Percentiles rank a stretch among this genome's conserved stretches.
Conservation (phyloP, 2,888 invertebrate genomes). For the Dexiosoma caninum region DNA sequence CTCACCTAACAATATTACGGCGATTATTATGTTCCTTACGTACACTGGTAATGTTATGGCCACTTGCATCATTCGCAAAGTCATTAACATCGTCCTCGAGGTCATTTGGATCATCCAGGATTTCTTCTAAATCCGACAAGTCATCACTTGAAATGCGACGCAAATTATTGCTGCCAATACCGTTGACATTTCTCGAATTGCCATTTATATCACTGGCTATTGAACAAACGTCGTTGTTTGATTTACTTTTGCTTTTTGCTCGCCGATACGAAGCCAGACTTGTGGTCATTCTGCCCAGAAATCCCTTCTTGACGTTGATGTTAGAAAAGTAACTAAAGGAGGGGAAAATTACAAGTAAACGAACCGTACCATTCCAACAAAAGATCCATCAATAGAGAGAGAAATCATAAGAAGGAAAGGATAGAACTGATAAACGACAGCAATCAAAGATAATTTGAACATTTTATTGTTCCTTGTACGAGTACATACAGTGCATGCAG, state of each 20-base stretch:
- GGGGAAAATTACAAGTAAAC: not conserved
- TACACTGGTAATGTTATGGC: slow-evolving; percentile 66
- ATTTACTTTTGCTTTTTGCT: slow-evolving; percentile 75
- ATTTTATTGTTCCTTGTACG: not conserved
- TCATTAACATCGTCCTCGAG: slow-evolving; percentile 58
- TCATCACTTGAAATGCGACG: slow-evolving; percentile 66
- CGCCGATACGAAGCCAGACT: slow-evolving; percentile 77
- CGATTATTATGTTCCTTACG: slow-evolving; percentile 77
- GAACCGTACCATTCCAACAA: not conserved
- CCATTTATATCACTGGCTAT: slow-evolving; percentile 66
- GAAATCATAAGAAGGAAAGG: not conserved
- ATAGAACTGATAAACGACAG: not conserved
- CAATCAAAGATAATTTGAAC: not conserved
- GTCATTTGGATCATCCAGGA: slow-evolving; percentile 68
- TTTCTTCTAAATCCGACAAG: slow-evolving; percentile 69
- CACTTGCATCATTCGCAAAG: slow-evolving; percentile 58
- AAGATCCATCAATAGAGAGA: not conserved
- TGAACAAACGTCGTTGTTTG: slow-evolving; percentile 75
- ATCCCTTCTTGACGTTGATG: slow-evolving; percentile 76
- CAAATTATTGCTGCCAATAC: slow-evolving; percentile 58
- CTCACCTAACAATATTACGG: slow-evolving; percentile 77
- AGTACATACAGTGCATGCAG: not conserved
- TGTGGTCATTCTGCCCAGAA: slow-evolving; percentile 77
- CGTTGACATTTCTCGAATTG: slow-evolving; percentile 26
- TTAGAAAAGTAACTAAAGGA: slow-evolving; percentile 76